Evolutionary conservation across 1,140 invertebrate species (phyloP), one percentile per base, ranked within the genome.

Genomic region (Pachypsylla venusta): DNA sequence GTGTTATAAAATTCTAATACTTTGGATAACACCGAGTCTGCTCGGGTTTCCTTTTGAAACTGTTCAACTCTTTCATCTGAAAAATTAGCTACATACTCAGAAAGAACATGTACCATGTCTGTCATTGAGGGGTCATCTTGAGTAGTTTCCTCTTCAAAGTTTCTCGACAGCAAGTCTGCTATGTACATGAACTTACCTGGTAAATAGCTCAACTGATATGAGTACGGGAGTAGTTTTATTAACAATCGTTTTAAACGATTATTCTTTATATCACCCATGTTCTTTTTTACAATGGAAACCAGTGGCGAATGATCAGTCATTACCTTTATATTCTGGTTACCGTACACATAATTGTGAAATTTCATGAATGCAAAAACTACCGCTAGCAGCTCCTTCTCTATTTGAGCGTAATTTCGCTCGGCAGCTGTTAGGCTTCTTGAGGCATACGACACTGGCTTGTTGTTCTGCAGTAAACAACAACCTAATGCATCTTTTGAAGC

Each of bases 241-340:
- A n/a, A n/a, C n/a, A n/a, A n/a, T n/a, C n/a, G n/a, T n/a, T n/a
- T n/a, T n/a, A n/a, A n/a, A n/a, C n/a, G n/a, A n/a, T n/a, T n/a
- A n/a, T n/a, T n/a, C n/a, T n/a, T n/a, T n/a, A n/a, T n/a, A n/a
- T n/a, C n/a, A n/a, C n/a, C n/a, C n/a, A n/a, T n/a, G n/a, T n/a
- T n/a, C n/a, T 60, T 64, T 39, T 64, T 25, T 19, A 63, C 59
- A 14, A 64, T 62, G 2, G 25, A 25, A 2, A 63, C 16, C 3
- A 63, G 25, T 1, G 62, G 62, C 25, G 53, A 53, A 35, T 76
- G 72, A 57, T 75, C 73, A 0, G 69, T 73, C 61, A 73, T 65
- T 1, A 72, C 65, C 65, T 61, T 59, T 65, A 14, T 60, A 25
- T 13, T 68, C 63, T 16, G 64, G 67, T 25, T 25, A n/a, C n/a